A percentile compares a stretch with the other conserved stretches of the same genome.
Evolutionary conservation across 2,888 invertebrate species (phyloP).

Genomic region (Meloe dianella): DNA sequence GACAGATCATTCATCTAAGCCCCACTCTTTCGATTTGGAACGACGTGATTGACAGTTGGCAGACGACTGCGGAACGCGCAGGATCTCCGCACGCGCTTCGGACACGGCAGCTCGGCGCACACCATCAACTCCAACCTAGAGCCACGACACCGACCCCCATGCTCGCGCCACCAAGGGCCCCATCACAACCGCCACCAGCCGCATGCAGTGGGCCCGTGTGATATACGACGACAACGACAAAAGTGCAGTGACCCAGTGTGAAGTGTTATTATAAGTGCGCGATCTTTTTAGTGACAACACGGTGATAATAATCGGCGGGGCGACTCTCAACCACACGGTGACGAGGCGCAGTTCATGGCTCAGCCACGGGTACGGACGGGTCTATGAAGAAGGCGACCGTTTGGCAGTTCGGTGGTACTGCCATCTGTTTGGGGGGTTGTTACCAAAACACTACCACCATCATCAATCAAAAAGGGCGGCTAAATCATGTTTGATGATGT

Average conservation of each 20-base stretch:
- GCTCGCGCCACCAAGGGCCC: slow-evolving; percentile 30
- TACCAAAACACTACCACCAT: slow-evolving; percentile 17
- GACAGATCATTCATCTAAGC: slow-evolving; percentile 62
- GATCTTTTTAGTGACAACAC: slow-evolving; percentile 39
- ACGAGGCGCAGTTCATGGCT: slow-evolving; percentile 82
- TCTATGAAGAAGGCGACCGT: slow-evolving; percentile 45
- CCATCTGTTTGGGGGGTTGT: slow-evolving; percentile 39
- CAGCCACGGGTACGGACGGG: slow-evolving; percentile 80
- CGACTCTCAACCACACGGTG: slow-evolving; percentile 58
- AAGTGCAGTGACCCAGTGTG: slow-evolving; percentile 46
- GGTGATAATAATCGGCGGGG: slow-evolving; percentile 40
- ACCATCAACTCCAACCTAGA: slow-evolving; percentile 42
- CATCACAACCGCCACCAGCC: slow-evolving; percentile 35
- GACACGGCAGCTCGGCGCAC: slow-evolving; percentile 49
- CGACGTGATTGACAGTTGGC: slow-evolving; percentile 71
- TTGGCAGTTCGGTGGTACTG: slow-evolving; percentile 34
- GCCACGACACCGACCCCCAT: slow-evolving; percentile 42
- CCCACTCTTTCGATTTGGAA: slow-evolving; percentile 64
- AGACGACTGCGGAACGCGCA: slow-evolving; percentile 71
- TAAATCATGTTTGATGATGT: background rate
- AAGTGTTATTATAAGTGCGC: slow-evolving; percentile 30
- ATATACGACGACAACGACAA: slow-evolving; percentile 21
- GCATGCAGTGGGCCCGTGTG: slow-evolving; percentile 42
- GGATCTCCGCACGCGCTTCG: slow-evolving; percentile 62
- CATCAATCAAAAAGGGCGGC: slow-evolving; percentile 8